These are phyloP conservation scores for Trochalopteron elliotii DNA, from an alignment of 2,113 vertebrate species.

Conservation along the genomic window DNA sequence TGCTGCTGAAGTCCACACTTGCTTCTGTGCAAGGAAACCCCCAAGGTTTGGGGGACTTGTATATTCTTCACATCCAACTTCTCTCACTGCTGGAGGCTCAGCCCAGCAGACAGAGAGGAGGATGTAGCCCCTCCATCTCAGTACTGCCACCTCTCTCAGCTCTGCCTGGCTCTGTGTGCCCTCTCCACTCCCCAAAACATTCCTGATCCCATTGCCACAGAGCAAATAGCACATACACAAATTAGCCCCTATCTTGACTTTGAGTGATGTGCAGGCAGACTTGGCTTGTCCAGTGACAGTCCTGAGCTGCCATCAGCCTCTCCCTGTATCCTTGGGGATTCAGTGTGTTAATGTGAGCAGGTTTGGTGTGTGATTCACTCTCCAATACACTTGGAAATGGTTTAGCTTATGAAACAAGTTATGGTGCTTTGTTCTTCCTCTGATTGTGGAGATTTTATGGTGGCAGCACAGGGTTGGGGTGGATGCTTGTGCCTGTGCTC, in stretches of 20 bases:
- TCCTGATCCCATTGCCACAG: not conserved
- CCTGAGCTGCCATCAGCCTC: not conserved
- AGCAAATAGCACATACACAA: not conserved
- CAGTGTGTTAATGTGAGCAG: not conserved
- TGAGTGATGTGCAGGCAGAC: not conserved
- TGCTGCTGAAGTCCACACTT: not conserved
- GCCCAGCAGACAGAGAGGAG: not conserved
- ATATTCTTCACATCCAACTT: not conserved
- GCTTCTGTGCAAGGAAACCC: not conserved
- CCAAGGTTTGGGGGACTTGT: not conserved
- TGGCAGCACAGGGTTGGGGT: too few species aligned
- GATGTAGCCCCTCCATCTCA: accelerated
- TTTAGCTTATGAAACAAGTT: not conserved
- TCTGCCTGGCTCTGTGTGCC: not conserved
- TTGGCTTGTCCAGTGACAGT: not conserved
- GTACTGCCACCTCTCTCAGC: not conserved
- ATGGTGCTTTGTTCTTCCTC: not conserved
- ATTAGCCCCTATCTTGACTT: not conserved
- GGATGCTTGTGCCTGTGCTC: accelerated
- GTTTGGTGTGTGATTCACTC: not conserved
- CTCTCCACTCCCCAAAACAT: not conserved
- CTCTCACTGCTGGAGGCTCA: not conserved
- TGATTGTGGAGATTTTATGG: not conserved
- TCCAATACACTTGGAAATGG: not conserved
- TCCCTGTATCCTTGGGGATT: accelerated